Base-by-base conservation (phyloP, 2,797 vertebrate species). In the Smutsia gigantea region DNA sequence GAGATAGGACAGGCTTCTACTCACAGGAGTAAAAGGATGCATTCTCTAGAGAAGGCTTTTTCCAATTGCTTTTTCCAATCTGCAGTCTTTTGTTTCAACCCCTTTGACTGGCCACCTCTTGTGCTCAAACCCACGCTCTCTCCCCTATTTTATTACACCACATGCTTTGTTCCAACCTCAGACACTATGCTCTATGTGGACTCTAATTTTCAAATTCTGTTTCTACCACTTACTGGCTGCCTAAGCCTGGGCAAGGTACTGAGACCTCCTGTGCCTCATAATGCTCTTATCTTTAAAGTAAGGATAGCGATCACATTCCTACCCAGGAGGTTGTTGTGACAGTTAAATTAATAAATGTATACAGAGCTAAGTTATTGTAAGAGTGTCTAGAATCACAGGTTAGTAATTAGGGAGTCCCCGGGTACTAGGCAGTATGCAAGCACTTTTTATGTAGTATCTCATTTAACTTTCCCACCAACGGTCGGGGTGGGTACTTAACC, bases 291-390 rank as follows among this genome's bases (percentile, higher is more conserved):
- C 82, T 95, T 75, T 75, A 71, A 89, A 86, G 79, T 66, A 46
- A 89, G n/a, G 64, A 23, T 61, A 83, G 86, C 53, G 57, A 72
- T 13, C 64, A 12, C 51, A 84, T 92, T 84, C 72, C 83, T 61
- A 77, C 29, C n/a, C 11, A 53, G 17, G 51, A 82, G 37, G 81
- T 51, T 46, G 37, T 64, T 69, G 34, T 46, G 31, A 93, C 59
- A 23, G 14, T 82, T 84, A 53, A 84, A 63, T 66, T 64, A 93
- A 51, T 75, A 46, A 69, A 55, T 15, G 21, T 31, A 71, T 51
- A 89, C 37, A 46, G 66, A 83, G 51, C 51, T 7, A n/a, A 74
- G 42, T 90, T 89, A 89, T 75, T 95, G 68, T 82, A 91, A 74
- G 51, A 75, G 37, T 55, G 21, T 57, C 42, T 19, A 55, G 79